These are phyloP conservation scores for Ranitomeya variabilis DNA, from an alignment of 2,113 vertebrate genomes.

Conservation along the genomic window DNA sequence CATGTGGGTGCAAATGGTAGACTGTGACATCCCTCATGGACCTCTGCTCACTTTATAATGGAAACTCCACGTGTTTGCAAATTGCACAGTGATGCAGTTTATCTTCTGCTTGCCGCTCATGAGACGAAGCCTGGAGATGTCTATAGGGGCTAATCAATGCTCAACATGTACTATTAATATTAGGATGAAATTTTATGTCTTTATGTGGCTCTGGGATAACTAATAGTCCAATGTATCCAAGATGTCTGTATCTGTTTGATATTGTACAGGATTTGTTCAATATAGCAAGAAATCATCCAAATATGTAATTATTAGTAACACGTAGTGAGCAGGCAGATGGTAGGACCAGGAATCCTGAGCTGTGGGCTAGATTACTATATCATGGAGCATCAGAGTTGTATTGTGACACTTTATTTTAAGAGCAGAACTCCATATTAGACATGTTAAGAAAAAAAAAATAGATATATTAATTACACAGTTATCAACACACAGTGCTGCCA, in stretches of 20 bases:
- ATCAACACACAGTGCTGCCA: neutral
- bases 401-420: neutral
- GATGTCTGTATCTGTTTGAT: too few relatives aligned
- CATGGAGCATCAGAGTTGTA: neutral
- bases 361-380: neutral
- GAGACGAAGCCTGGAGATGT: neutral
- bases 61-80: slow-evolving; percentile 33
- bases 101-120: neutral
- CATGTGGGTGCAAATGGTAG: neutral
- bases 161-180: neutral
- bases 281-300: neutral
- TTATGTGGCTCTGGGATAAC: neutral
- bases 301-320: neutral
- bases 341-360: neutral
- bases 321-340: neutral
- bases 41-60: slow-evolving; percentile 15
- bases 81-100: neutral
- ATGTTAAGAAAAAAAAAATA: neutral
- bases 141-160: neutral
- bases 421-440: neutral
- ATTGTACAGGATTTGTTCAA: too few relatives aligned
- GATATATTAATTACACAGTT: neutral
- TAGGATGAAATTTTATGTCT: too few relatives aligned
- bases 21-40: neutral
- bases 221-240: neutral